Conservation (phyloP, 2,113 vertebrate genomes). For the Micronycteris hirsuta region DNA sequence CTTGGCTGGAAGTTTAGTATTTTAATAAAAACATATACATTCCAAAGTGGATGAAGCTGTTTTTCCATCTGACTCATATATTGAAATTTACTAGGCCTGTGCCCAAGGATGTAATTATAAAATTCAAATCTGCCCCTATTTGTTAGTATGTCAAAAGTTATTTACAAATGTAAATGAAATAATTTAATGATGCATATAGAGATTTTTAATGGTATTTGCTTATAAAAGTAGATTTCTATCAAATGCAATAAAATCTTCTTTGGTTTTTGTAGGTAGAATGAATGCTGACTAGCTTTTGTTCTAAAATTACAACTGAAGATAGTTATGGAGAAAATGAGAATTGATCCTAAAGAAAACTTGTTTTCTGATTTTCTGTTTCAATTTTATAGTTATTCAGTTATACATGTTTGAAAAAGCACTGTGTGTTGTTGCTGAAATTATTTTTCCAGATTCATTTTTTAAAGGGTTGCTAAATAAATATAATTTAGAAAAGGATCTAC, state of each 20-base stretch:
- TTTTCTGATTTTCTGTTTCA: constrained; percentile 6
- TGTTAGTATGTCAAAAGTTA: constrained; percentile 42
- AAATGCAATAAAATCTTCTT: constrained; percentile 52
- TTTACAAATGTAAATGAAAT: constrained; percentile 56
- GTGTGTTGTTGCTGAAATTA: not conserved
- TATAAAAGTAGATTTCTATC: constrained; percentile 20
- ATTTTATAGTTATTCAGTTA: not conserved
- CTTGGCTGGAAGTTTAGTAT: not conserved
- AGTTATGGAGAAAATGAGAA: not conserved
- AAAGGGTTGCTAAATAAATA: not conserved
- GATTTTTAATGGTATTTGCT: constrained; percentile 19
- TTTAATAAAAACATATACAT: constrained; percentile 62
- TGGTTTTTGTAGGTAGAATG: constrained; percentile 10
- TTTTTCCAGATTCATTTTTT: constrained; percentile 15
- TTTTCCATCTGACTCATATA: constrained; percentile 48
- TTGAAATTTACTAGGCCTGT: constrained; percentile 29
- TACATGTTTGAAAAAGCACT: not conserved
- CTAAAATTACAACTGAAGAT: not conserved
- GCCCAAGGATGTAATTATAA: constrained; percentile 27
- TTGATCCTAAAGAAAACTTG: not conserved
- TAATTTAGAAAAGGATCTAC: not conserved
- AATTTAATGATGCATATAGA: constrained; percentile 42
- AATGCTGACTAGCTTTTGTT: not conserved
- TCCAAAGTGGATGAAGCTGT: constrained; percentile 52
- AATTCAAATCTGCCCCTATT: constrained; percentile 38